Evolutionary conservation across 2,113 vertebrate species (phyloP).

Genomic region (Corvus cornix): DNA sequence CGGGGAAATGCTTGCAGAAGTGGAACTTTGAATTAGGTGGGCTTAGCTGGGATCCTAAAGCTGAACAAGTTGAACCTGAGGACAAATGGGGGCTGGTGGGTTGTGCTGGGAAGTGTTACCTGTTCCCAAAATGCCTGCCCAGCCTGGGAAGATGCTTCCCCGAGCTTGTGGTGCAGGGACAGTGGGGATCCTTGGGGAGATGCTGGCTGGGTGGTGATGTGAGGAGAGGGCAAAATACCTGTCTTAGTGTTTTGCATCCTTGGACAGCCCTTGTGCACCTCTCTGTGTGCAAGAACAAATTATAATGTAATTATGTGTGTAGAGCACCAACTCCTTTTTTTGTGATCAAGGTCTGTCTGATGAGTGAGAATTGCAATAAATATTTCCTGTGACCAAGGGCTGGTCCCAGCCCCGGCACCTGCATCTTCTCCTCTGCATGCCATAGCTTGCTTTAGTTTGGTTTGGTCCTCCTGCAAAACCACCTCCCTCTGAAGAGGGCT

Average conservation of each 20-base stretch:
- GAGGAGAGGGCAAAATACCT: not conserved
- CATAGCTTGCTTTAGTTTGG: not conserved
- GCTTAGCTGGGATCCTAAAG: not conserved
- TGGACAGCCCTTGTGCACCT: not conserved
- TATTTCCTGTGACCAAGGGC: not conserved
- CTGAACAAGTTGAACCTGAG: not conserved
- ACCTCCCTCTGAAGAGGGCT: not conserved
- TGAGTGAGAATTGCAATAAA: not conserved
- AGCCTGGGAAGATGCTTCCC: not conserved
- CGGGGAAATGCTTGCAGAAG: not conserved
- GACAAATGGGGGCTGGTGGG: not conserved
- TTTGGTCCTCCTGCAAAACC: not conserved
- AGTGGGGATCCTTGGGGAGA: not conserved
- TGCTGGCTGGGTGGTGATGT: not conserved
- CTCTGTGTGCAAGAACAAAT: not conserved
- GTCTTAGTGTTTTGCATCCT: not conserved
- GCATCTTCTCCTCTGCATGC: not conserved
- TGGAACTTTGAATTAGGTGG: not conserved
- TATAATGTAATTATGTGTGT: not conserved
- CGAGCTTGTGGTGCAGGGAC: not conserved
- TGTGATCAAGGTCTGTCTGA: not conserved
- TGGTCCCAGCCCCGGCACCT: not conserved
- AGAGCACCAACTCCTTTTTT: not conserved
- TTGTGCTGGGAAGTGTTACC: accelerated
- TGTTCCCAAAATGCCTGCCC: not conserved